Base-by-base conservation (phyloP, 1,140 invertebrate genomes). In the Pygmarrhopalites habei region DNA sequence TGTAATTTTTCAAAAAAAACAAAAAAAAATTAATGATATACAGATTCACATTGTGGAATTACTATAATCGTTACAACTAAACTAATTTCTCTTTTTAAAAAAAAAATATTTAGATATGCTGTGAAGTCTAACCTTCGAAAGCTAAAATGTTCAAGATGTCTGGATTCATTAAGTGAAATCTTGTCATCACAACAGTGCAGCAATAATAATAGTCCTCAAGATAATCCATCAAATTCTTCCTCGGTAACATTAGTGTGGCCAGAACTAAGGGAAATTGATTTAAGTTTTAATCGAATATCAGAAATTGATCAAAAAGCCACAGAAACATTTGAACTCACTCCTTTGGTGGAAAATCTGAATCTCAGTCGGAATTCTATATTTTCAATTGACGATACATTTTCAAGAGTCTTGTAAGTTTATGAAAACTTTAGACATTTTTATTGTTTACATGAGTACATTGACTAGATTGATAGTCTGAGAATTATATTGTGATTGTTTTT, bases 131-230 rank as follows among this genome's bases (percentile, higher is more conserved):
- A 56, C 47, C 51, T 71, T 19, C 41, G 35, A 12, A 62, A 56
- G n/a, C n/a, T 71, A n/a, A 71, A 68, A 39, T 70, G 65, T 52
- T 52, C 65, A 19, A 15, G 65, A 41, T 65, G 63, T 43, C 7
- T 65, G 5, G 59, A 60, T 25, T 60, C 58, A 4, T 10, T 65
- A 5, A 49, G 44, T 29, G 32, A 60, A 46, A 19, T 60, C 23
- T 39, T 65, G 17, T 21, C n/a, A 19, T 7, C 52, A 1, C 39
- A 51, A 17, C 49, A 28, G 25, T 15, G 49, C 7, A 52, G 25
- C n/a, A 52, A 29, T 28, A 52, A 5, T 29, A 29, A 29, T 26
- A 39, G 39, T 25, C 12, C 58, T 5, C 10, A 15, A 21, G 35
- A 29, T 23, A n/a, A n/a, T n/a, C n/a, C n/a, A n/a, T n/a, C 52